phyloP scores from a whole-genome alignment of 2,888 invertebrate species.

The Ophion obscuratus region DNA sequence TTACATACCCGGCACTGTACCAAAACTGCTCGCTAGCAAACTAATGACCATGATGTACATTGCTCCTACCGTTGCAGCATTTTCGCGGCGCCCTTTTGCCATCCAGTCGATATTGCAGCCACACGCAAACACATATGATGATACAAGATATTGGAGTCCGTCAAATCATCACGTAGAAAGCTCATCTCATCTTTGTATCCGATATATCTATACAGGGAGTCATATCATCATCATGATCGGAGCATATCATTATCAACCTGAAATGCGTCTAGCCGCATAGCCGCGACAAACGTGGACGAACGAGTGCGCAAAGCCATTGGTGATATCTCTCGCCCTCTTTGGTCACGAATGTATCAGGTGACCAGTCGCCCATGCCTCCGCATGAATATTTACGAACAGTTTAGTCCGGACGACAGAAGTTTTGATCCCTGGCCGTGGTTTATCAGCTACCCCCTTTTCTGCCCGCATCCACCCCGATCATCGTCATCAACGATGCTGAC shows the following conservation, averaged over 20 bases:
- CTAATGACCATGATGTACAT: slow-evolving; percentile 10
- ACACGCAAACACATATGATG: neutral
- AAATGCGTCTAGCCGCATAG: slow-evolving; percentile 36
- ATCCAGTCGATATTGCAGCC: neutral
- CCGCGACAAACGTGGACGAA: slow-evolving; percentile 43
- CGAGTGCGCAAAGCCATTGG: slow-evolving; percentile 52
- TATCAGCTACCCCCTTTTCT: slow-evolving; percentile 18
- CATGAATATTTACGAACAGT: slow-evolving; percentile 78
- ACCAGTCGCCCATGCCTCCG: slow-evolving; percentile 45
- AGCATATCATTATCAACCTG: slow-evolving; percentile 41
- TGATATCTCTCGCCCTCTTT: slow-evolving; percentile 20
- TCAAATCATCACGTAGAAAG: slow-evolving; percentile 10
- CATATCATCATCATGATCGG: slow-evolving; percentile 22
- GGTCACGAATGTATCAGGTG: slow-evolving; percentile 2
- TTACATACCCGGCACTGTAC: neutral
- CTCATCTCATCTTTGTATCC: neutral
- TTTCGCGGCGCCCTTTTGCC: neutral
- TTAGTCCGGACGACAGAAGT: slow-evolving; percentile 70
- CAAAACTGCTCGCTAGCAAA: slow-evolving; percentile 13
- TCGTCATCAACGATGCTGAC: slow-evolving; percentile 49
- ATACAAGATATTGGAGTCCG: neutral
- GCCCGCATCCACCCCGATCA: slow-evolving; percentile 20
- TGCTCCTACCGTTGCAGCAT: neutral
- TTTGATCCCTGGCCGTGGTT: slow-evolving; percentile 68
- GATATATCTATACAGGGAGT: neutral